Evolutionary conservation across 2,888 invertebrate species (phyloP).

Genomic region (Rhamnusium bicolor): DNA sequence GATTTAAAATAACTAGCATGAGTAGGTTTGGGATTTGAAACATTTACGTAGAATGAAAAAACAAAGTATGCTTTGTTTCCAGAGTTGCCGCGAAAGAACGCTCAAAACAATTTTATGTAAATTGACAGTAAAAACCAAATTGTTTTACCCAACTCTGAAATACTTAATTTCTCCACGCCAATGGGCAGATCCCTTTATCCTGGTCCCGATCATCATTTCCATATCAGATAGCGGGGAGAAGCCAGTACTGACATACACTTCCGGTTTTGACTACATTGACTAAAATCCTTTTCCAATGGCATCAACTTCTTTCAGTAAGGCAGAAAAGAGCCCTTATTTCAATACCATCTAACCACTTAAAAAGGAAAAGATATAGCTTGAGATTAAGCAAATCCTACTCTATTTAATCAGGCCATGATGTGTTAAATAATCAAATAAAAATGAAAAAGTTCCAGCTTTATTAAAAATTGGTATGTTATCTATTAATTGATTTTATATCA

Average conservation of each 20-base stretch:
- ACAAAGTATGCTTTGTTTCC: background rate
- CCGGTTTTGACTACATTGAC: constrained; percentile 22
- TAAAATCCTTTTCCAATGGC: constrained; percentile 37
- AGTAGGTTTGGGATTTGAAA: background rate
- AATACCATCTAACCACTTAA: constrained; percentile 28
- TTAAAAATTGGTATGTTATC: too few species aligned
- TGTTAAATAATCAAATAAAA: constrained; percentile 29
- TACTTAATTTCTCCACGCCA: constrained; percentile 40
- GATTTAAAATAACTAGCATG: too few species aligned
- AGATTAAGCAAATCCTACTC: constrained; percentile 46
- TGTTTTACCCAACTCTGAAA: background rate
- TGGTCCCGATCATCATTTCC: constrained; percentile 46
- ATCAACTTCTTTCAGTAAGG: constrained; percentile 35
- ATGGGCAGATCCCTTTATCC: constrained; percentile 42
- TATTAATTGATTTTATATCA: too few species aligned
- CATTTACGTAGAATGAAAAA: background rate
- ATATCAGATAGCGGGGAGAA: constrained; percentile 36
- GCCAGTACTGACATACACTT: constrained; percentile 31
- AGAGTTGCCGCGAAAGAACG: background rate
- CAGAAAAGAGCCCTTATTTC: constrained; percentile 35
- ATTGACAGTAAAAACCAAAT: background rate
- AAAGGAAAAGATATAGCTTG: constrained; percentile 43
- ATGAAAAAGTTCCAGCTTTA: too few species aligned
- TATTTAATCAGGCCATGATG: constrained; percentile 45
- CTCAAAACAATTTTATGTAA: background rate